Evolutionary conservation across 2,113 vertebrate genomes (phyloP).

Genomic region (Gasterosteus nipponicus): DNA sequence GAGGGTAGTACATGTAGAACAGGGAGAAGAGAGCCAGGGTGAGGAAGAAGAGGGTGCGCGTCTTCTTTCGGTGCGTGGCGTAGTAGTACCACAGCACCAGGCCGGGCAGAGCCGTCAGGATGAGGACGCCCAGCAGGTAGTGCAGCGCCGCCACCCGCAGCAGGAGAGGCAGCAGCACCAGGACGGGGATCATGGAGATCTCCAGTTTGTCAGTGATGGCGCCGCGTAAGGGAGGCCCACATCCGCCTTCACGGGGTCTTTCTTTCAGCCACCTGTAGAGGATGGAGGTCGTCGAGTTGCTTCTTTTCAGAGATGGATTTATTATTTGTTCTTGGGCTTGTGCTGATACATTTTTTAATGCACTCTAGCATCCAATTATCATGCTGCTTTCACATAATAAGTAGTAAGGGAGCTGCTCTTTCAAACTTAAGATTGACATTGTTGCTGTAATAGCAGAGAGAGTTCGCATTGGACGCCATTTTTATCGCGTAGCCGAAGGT

Average conservation of each 20-base stretch:
- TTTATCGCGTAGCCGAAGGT: too few relatives aligned
- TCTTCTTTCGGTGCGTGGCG: slow-evolving; percentile 91
- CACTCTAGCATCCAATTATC: not conserved
- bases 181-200: slow-evolving; percentile 88
- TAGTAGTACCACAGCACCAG: slow-evolving; percentile 95
- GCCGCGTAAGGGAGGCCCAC: slow-evolving; percentile 79
- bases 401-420: not conserved
- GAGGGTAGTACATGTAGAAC: slow-evolving; percentile 93
- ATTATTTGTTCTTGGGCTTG: too few relatives aligned
- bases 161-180: slow-evolving; percentile 88
- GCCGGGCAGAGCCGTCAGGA: slow-evolving; percentile 86
- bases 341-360: not conserved
- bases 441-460: not conserved
- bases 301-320: too few relatives aligned
- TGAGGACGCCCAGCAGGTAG: slow-evolving; percentile 84
- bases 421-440: not conserved
- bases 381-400: not conserved
- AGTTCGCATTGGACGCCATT: too few relatives aligned
- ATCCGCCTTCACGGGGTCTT: slow-evolving; percentile 77
- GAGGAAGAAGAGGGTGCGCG: slow-evolving; percentile 93
- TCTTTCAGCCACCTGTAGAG: slow-evolving; percentile 87
- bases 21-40: slow-evolving; percentile 92
- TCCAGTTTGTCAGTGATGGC: slow-evolving; percentile 86
- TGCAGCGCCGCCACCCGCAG: slow-evolving; percentile 91
- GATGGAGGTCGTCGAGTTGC: not conserved